Percentiles rank a stretch among this genome's conserved stretches.
These are phyloP conservation scores for Cyanistes caeruleus DNA, from an alignment of 2,113 vertebrate species.

Conservation along the genomic window DNA sequence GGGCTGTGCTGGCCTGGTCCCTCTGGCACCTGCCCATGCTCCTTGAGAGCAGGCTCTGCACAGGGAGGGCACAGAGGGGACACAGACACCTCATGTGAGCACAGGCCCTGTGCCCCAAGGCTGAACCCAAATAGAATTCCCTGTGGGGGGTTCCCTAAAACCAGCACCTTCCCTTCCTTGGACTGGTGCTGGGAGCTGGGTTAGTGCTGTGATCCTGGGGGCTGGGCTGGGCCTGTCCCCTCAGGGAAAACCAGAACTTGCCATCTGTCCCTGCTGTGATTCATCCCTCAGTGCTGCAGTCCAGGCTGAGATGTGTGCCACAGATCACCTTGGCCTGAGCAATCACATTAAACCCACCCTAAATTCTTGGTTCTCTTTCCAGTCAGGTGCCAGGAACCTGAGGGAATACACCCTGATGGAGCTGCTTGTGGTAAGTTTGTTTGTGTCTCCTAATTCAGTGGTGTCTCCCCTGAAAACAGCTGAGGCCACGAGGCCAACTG, in stretches of 20 bases:
- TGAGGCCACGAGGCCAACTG: rapidly evolving
- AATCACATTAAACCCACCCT: neutral
- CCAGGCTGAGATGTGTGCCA: neutral
- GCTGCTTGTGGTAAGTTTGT: conserved; percentile 90
- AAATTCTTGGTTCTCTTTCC: conserved; percentile 36
- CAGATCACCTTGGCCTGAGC: neutral
- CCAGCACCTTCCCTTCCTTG: rapidly evolving
- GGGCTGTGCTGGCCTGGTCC: neutral
- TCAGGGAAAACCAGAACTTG: neutral
- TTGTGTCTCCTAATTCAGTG: neutral
- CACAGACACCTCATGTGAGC: neutral
- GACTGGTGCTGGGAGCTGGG: neutral
- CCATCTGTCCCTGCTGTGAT: neutral
- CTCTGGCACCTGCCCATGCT: neutral
- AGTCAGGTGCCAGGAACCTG: conserved; percentile 91
- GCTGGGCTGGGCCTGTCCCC: neutral
- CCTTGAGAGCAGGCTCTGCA: neutral
- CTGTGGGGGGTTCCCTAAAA: neutral
- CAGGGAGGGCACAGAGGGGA: neutral
- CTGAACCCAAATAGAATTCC: neutral
- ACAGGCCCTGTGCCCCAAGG: neutral
- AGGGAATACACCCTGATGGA: conserved; percentile 94
- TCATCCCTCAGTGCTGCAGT: neutral
- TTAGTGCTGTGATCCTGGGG: neutral
- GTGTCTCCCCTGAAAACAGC: neutral